These are phyloP conservation scores for Daktulosphaira vitifoliae DNA, from an alignment of 1,140 invertebrate genomes.

Conservation along the genomic window DNA sequence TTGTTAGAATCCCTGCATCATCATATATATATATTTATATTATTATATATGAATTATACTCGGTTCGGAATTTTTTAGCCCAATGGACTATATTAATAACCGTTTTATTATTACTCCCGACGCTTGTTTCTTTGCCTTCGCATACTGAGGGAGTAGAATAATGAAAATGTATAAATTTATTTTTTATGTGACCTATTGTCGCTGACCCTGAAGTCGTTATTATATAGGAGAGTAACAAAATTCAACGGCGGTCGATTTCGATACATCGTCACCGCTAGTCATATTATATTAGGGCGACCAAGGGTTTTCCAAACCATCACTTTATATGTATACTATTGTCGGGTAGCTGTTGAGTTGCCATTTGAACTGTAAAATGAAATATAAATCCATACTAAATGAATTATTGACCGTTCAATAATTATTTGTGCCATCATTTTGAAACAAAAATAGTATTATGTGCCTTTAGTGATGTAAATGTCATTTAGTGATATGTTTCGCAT, in stretches of 20 bases:
- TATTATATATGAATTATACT: not conserved
- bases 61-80: slow-evolving; percentile 15
- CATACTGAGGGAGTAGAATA: not conserved
- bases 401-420: too few relatives aligned
- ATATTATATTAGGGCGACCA: not conserved
- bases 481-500: too few relatives aligned
- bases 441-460: too few relatives aligned
- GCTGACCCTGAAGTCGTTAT: slow-evolving; percentile 4
- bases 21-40: not conserved
- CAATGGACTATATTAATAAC: slow-evolving; percentile 29
- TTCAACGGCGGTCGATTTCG: not conserved
- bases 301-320: not conserved
- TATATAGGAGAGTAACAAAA: not conserved
- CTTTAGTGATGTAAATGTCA: too few relatives aligned
- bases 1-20: not conserved
- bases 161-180: slow-evolving; percentile 18
- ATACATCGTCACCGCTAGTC: too few relatives aligned
- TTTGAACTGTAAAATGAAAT: not conserved
- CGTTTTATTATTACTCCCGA: slow-evolving; percentile 21
- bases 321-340: not conserved
- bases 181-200: slow-evolving; percentile 22
- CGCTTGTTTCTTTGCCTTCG: not conserved
- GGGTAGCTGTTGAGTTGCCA: not conserved
- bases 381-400: too few relatives aligned
- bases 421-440: too few relatives aligned